A percentile compares a stretch with the other conserved stretches of the same genome.
Evolutionary conservation across 2,113 vertebrate species (phyloP).

Genomic region (Phaetusa simplex): DNA sequence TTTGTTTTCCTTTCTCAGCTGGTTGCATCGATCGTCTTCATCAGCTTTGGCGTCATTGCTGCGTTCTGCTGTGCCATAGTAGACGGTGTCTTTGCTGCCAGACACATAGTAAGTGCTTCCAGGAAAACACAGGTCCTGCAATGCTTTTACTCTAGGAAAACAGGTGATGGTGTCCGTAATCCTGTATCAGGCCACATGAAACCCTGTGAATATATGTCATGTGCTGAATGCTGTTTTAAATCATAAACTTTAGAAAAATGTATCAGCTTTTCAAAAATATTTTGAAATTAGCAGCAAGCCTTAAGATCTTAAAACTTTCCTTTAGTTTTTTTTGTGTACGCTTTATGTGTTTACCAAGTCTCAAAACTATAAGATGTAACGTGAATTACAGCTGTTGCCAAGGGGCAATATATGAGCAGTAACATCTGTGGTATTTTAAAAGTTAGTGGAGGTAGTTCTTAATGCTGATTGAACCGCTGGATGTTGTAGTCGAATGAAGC

Average conservation of each 20-base stretch:
- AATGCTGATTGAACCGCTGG: neutral
- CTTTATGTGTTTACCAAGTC: neutral
- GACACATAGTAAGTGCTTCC: conserved; percentile 92
- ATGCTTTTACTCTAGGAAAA: neutral
- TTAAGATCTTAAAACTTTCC: neutral
- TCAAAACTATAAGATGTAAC: neutral
- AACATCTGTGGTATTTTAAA: neutral
- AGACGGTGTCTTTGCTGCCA: conserved; percentile 95
- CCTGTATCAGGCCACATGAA: neutral
- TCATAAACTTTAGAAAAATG: neutral
- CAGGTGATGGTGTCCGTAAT: neutral
- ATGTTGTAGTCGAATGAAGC: neutral
- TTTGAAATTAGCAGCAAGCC: neutral
- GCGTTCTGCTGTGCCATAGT: conserved; percentile 98
- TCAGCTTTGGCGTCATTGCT: conserved; percentile 97
- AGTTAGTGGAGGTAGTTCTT: neutral
- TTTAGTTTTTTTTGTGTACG: neutral
- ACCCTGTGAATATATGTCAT: neutral
- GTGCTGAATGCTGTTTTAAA: neutral
- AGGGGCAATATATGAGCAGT: neutral
- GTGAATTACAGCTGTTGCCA: neutral
- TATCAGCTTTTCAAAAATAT: neutral
- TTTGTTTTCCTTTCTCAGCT: conserved; percentile 79
- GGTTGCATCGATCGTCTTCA: conserved; percentile 98
- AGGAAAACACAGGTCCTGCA: neutral